Evolutionary conservation across 2,797 vertebrate genomes (phyloP).

Genomic region (Gobionotothen gibberifrons): DNA sequence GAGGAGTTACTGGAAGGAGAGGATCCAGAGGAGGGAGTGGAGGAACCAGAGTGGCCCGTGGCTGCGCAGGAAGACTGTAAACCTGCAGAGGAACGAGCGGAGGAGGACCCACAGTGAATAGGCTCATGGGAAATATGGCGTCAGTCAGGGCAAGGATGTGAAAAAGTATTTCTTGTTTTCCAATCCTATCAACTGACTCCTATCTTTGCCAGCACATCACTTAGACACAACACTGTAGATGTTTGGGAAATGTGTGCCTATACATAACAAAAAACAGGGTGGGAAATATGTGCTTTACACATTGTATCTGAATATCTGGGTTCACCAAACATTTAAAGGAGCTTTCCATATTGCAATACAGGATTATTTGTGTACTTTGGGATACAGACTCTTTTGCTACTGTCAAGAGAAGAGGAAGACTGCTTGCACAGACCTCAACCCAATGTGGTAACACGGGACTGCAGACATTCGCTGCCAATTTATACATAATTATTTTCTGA

Average conservation of each 20-base stretch:
- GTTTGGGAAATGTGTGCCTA: slow-evolving; percentile 90
- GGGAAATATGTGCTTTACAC: slow-evolving; percentile 80
- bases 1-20: slow-evolving; percentile 79
- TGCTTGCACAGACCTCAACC: slow-evolving; percentile 70
- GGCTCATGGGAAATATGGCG: slow-evolving; percentile 45
- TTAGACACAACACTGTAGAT: slow-evolving; percentile 99
- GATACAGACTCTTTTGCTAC: slow-evolving; percentile 83
- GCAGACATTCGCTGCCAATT: slow-evolving; percentile 80
- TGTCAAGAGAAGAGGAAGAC: slow-evolving; percentile 72
- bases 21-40: slow-evolving; percentile 69
- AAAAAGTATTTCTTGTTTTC: slow-evolving; percentile 78
- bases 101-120: slow-evolving; percentile 71
- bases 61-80: slow-evolving; percentile 63
- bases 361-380: slow-evolving; percentile 81
- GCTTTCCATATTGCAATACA: slow-evolving; percentile 88
- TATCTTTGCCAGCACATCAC: slow-evolving; percentile 93
- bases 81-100: slow-evolving; percentile 57
- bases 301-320: slow-evolving; percentile 73
- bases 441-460: slow-evolving; percentile 70
- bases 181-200: slow-evolving; percentile 78
- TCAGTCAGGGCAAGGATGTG: slow-evolving; percentile 74
- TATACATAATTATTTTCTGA: slow-evolving; percentile 84
- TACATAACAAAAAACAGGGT: slow-evolving; percentile 82
- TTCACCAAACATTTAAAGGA: slow-evolving; percentile 80
- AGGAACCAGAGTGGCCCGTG: slow-evolving; percentile 68